Evolutionary conservation across 2,113 vertebrate genomes (phyloP), one percentile per base, ranked within the genome.

Genomic region (Neotoma lepida): DNA sequence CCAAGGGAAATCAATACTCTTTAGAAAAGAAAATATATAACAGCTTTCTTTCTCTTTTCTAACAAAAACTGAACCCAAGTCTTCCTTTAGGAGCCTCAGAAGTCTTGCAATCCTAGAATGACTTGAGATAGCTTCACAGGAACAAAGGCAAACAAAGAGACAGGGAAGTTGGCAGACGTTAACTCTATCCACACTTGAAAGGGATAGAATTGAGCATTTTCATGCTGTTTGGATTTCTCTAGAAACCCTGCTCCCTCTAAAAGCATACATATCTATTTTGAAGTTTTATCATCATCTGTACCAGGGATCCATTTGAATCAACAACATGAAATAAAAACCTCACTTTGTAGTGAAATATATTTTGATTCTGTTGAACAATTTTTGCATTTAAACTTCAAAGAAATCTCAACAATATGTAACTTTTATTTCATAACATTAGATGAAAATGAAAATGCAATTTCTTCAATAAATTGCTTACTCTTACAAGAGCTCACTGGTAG

Each of bases 1-100:
- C 80, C 78, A 49, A 41, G 86, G 80, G 93, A 95, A 95, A 96
- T 89, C 82, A 94, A 89, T 94, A 76, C 12, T 85, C 49, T 88
- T 93, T 86, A 64, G 39, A 41, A 81, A 85, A 82, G 18, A 54
- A 86, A 76, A 39, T 49, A 44, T 1, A 66, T 28, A 30, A 3
- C 4, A 35, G 26, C 46, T 74, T 81, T 86, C 4, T 49, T 51
- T 86, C 71, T 49, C 41, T 30, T 56, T 93, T 88, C 8, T 54
- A 74, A 68, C 51, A 64, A 88, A 85, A 86, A 41, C 18, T 63
- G 20, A 90, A 85, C 76, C 33, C 41, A 91, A 88, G 61, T 90
- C 46, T 95, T 96, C 10, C 46, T 85, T 91, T 33, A 51, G 15
- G 80, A 94, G 82, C 61, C 22, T 66, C 35, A 73, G 28, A 91